Base-by-base conservation (phyloP, 2,797 vertebrate species). In the Mormyrus proboscirostris region DNA sequence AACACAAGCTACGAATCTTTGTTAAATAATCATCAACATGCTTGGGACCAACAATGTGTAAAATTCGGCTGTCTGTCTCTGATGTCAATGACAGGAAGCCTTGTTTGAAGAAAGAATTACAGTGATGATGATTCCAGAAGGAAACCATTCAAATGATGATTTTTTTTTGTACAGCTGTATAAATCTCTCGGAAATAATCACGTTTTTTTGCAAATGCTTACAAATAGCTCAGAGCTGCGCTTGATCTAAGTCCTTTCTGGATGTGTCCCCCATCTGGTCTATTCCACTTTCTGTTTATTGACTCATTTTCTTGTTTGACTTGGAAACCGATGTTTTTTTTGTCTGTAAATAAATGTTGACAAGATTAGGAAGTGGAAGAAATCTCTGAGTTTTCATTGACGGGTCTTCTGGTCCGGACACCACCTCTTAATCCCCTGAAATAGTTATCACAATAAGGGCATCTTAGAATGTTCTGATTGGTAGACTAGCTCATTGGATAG, bases 321-420 rank as follows among this genome's bases (percentile, higher is more conserved):
- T 85, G 53, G 44, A 83, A 62, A 53, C 53, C 62, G 76, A 7
- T 4, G 33, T 65, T 22, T 62, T 38, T 84, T 69, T 55, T 19
- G 19, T 33, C 49, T 89, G 88, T 89, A 89, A 89, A 89, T 89
- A 89, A 89, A 89, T 65, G 44, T 51, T 87, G 44, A 49, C 33
- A 22, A 89, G 50, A 59, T 0, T 25, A 4, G 14, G 14, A 69
- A 33, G 6, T 76, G 38, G 3, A 57, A 55, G n/a, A 9, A 10
- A 49, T 85, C 19, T 49, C 85, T 85, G 82, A 50, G 83, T 85
- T 85, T 85, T 85, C 83, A 53, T 69, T 85, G 83, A 51, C 8
- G 5, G 25, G 10, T 41, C 33, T 33, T 44, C 33, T 4, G 9
- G 38, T 76, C 69, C 41, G 69, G 69, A 38, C 69, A 19, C 25